Evolutionary conservation across 1,140 invertebrate species (phyloP).

Genomic region (Oncopeltus fasciatus): DNA sequence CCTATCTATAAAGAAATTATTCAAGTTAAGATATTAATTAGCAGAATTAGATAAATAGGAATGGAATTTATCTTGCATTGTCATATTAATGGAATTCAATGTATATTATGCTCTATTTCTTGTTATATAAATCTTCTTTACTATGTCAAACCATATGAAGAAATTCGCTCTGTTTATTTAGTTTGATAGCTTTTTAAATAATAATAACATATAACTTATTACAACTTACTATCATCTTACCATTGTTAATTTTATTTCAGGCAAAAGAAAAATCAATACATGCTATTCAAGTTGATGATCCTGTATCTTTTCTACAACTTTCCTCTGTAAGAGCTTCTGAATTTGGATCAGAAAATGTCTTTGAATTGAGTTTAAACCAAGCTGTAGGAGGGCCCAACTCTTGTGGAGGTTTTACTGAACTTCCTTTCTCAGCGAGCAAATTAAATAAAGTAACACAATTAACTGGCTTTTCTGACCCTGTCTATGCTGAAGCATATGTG

Average conservation of each 20-base stretch:
- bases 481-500: conserved; percentile 97
- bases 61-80: too few species aligned
- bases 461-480: conserved; percentile 98
- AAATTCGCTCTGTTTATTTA: too few species aligned
- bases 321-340: conserved; percentile 49
- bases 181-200: too few species aligned
- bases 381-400: conserved; percentile 42
- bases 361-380: conserved; percentile 86
- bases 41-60: too few species aligned
- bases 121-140: too few species aligned
- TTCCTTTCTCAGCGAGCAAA: conserved; percentile 37
- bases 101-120: too few species aligned
- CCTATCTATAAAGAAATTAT: too few species aligned
- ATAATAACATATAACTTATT: too few species aligned
- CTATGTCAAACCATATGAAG: too few species aligned
- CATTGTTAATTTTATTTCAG: conserved; percentile 27
- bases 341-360: conserved; percentile 70
- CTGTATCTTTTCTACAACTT: conserved; percentile 73
- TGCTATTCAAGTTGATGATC: conserved; percentile 71
- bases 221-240: too few species aligned
- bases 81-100: too few species aligned
- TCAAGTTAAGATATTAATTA: too few species aligned
- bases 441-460: conserved; percentile 90
- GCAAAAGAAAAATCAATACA: conserved; percentile 54
- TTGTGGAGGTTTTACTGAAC: conserved; percentile 15